Base-by-base conservation (phyloP, 2,888 invertebrate species). In the Aspidiotus destructor region DNA sequence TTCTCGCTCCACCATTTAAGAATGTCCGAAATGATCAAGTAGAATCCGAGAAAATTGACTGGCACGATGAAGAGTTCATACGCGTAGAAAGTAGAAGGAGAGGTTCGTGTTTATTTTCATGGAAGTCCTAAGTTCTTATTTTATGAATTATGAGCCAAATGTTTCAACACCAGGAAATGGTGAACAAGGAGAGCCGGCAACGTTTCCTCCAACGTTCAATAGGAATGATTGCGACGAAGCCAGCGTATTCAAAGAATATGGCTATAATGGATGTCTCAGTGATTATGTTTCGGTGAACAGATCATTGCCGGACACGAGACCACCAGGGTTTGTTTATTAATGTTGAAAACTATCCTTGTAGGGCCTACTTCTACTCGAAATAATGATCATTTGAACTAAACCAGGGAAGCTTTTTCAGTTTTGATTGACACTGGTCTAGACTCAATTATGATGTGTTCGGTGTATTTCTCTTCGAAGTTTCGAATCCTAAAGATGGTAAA, bases 191-290 rank as follows among this genome's bases (percentile, higher is more conserved):
- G 77, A 78, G 68, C 80, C 86, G 0, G 87, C 87, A 0, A 79
- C 80, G 73, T 77, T 89, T 7, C 78, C 84, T 0, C 76, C 80
- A n/a, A 78, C 82, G 13, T 83, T 85, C 8, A 81, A 83, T 11
- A 77, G 78, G 63, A 77, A 78, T 0, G 73, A 83, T 58, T 89
- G 90, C 75, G 82, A 87, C 60, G 28, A 28, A 28, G 28, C 28
- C 28, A 77, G 81, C 58, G 76, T 92, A 28, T 96, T 89, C 76
- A 81, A 85, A 74, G 87, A 86, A 13, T 96, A 98, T 77, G 97
- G 97, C 0, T 98, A 96, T 77, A 95, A 96, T 77, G 97, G 89
- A 0, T 86, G 89, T 0, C 81, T 92, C 13, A 95, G 95, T 76
- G 97, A 98, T 79, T 84, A 84, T 75, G 95, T 98, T 72, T 85